A percentile compares a stretch with the other conserved stretches of the same genome.
Conservation (phyloP, 2,888 invertebrate genomes). For the Trisateles emortualis region DNA sequence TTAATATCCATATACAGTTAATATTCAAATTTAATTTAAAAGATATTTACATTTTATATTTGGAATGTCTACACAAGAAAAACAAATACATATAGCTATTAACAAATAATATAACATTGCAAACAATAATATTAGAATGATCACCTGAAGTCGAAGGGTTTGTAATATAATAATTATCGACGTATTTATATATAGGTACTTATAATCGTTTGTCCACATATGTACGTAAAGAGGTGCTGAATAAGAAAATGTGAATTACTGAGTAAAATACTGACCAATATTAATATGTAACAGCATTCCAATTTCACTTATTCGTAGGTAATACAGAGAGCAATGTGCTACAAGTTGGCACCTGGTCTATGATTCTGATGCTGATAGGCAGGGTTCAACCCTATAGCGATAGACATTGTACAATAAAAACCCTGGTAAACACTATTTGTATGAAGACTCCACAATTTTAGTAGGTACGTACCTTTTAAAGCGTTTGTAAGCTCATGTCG, state of each 20-base stretch:
- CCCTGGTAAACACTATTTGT: slow-evolving; percentile 29
- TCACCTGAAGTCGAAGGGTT: slow-evolving; percentile 9
- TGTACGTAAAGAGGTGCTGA: background rate
- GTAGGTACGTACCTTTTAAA: slow-evolving; percentile 60
- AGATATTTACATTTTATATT: slow-evolving; percentile 42
- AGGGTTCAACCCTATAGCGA: background rate
- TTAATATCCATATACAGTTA: slow-evolving; percentile 26
- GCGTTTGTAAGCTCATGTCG: slow-evolving; percentile 75
- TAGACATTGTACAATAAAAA: slow-evolving; percentile 1
- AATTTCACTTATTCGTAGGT: no score
- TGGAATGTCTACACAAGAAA: slow-evolving; percentile 43
- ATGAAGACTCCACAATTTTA: slow-evolving; percentile 40
- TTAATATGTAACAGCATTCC: no score
- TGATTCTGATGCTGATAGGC: background rate
- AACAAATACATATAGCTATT: slow-evolving; percentile 17
- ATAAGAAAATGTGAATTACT: no score
- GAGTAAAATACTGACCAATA: no score
- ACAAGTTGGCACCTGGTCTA: background rate
- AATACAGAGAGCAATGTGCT: no score
- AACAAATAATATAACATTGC: slow-evolving; percentile 18
- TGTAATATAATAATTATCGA: slow-evolving; percentile 7
- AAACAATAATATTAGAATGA: slow-evolving; percentile 26
- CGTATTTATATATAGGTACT: background rate
- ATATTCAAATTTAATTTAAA: slow-evolving; percentile 29
- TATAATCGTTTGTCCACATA: background rate